These are phyloP conservation scores for Noctua janthe DNA, from an alignment of 2,888 invertebrate genomes.

Conservation along the genomic window DNA sequence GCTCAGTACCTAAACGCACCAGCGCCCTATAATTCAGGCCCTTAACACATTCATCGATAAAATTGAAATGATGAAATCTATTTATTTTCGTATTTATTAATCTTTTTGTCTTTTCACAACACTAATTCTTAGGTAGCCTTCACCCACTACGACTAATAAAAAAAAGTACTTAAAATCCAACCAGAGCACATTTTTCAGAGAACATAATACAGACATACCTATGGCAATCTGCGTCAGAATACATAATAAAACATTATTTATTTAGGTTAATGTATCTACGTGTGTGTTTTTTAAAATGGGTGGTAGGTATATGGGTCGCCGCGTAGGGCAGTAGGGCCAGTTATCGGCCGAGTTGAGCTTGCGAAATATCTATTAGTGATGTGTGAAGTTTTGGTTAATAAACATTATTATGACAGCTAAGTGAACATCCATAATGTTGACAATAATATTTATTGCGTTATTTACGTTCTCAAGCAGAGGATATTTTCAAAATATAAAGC, in stretches of 20 bases:
- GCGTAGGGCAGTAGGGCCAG: conserved; percentile 37
- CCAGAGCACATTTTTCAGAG: conserved; percentile 1
- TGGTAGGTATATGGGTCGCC: conserved; percentile 27
- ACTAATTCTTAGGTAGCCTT: conserved; percentile 1
- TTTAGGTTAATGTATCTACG: conserved; percentile 77
- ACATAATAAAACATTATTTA: conserved; percentile 67
- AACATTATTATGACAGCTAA: background rate
- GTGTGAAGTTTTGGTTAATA: conserved; percentile 1
- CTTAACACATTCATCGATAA: background rate
- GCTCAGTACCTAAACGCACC: background rate
- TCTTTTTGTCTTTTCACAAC: background rate
- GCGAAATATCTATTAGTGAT: conserved; percentile 6
- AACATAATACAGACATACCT: background rate
- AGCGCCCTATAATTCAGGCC: background rate
- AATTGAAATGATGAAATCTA: background rate
- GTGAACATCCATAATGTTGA: background rate
- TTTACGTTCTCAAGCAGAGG: too few relatives aligned
- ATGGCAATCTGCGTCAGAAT: conserved; percentile 21
- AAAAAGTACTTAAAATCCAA: background rate
- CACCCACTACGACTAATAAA: conserved; percentile 16
- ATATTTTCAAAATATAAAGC: too few relatives aligned
- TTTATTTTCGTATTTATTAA: background rate
- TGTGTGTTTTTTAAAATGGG: conserved; percentile 61
- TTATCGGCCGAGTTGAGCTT: conserved; percentile 22
- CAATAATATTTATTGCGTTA: too few relatives aligned